Evolutionary conservation across 1,140 invertebrate species (phyloP), one percentile per base, ranked within the genome.

Genomic region (Scaptomyza montana): DNA sequence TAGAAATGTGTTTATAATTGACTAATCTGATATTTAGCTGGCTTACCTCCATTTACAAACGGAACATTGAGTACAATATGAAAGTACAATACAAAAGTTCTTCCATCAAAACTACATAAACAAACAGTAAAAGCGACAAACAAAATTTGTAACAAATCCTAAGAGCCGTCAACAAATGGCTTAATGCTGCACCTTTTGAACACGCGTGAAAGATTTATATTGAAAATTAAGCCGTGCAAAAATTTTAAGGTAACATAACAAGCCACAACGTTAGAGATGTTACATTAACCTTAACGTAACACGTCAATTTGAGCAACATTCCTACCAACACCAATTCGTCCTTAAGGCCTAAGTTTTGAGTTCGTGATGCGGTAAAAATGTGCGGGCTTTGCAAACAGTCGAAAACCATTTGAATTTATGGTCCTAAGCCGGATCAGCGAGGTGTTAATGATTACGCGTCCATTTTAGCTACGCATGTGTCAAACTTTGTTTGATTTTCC

Each of bases 401-500:
- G 25, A 33, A 61, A 41, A 36, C 56, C 68, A 80, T 73, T 60
- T 63, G 33, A 72, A 60, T 39, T 73, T 33, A 55, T 59, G 57
- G 19, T 25, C 57, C 39, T 33, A 70, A 71, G 36, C 60, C 9
- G 74, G 78, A 81, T 80, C 78, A 74, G 60, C 64, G 74, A 81
- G 78, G 78, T 81, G 78, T 80, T 80, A 81, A 80, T 80, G 78
- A 77, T 74, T 74, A 61, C 47, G 61, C 77, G 55, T 62, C 33
- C 50, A 43, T 82, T 81, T 73, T 47, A 60, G 57, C 56, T 62
- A 65, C 49, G 60, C 76, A 78, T 28, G 54, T 51, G n/a, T 7
- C 12, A 60, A 61, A 69, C 54, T 70, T 60, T 62, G 41, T 46
- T 39, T 41, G 6, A 4, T 41, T 28, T 33, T 5, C 56, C 10